Evolutionary conservation across 92 coral and sea anemone genomes (phyloP).

Genomic region (Blastomussa wellsi): DNA sequence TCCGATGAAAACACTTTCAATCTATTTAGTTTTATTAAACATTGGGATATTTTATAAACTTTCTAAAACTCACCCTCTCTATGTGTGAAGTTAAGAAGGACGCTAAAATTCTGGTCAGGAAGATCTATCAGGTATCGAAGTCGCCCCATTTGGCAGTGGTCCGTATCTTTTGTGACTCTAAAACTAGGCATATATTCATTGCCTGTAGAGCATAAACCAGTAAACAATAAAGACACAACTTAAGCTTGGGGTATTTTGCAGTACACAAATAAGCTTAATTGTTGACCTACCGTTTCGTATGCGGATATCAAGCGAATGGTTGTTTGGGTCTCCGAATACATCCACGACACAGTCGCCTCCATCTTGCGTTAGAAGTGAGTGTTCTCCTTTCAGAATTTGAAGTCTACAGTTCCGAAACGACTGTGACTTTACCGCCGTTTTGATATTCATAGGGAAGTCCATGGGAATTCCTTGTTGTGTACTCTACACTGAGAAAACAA

Average conservation of each 20-base stretch:
- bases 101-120: constrained; percentile 73
- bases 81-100: constrained; percentile 63
- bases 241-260: neutral
- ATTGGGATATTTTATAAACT: neutral
- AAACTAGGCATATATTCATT: constrained; percentile 70
- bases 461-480: constrained; percentile 33
- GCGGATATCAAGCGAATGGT: constrained; percentile 65
- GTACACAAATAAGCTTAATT: neutral
- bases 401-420: constrained; percentile 77
- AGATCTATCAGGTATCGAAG: constrained; percentile 81
- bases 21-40: neutral
- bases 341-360: constrained; percentile 72
- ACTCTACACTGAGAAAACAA: constrained; percentile 6
- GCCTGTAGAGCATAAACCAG: constrained; percentile 42
- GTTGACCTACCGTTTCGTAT: constrained; percentile 59
- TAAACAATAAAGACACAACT: neutral
- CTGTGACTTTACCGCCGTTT: constrained; percentile 48
- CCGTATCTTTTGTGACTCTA: constrained; percentile 71
- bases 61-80: constrained; percentile 59
- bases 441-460: constrained; percentile 82
- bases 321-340: constrained; percentile 56
- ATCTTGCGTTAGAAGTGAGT: constrained; percentile 61
- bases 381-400: constrained; percentile 73
- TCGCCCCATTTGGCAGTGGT: constrained; percentile 88
- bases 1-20: neutral